Evolutionary conservation across 2,113 vertebrate genomes (phyloP), one percentile per base, ranked within the genome.

Genomic region (Spizaetus ornatus): DNA sequence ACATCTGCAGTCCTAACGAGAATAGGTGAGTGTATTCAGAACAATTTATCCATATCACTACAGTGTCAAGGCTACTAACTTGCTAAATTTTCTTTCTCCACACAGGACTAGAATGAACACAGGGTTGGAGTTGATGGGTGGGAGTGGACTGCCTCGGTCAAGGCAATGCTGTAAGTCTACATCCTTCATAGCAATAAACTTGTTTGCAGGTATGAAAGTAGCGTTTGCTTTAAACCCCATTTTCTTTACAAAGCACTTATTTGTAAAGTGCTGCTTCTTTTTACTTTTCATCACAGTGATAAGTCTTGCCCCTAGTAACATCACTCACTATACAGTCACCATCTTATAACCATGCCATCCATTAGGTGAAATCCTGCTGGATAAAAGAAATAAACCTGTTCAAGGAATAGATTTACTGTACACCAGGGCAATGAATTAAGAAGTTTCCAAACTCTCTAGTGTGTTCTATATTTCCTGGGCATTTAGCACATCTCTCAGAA

Each of bases 341-440:
- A 62, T 95, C 95, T 96, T 92, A 94, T 83, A 97, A 50, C 79
- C 72, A 29, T 95, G 58, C 56, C 82, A 96, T 95, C 76, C 53
- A 91, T 96, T 97, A 96, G 56, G 20, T 92, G 94, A 97, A 96
- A 78, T 73, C 59, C 22, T 96, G 34, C 73, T 96, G 95, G 93
- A 96, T 94, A 96, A 94, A 97, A 96, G 82, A 97, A 97, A 97
- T 95, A 97, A 97, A 97, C 45, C 92, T 97, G 90, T 88, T 98
- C 43, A 91, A 96, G 69, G 53, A 96, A 96, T 79, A 97, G 88
- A 97, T 96, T 97, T 95, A 97, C 70, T 88, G 48, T 91, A 95
- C 36, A 74, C 23, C 23, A 84, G 42, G 58, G 72, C 58, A 56
- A 96, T 96, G 93, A 98, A 97, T 95, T 97, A 94, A 88, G n/a